phyloP scores from a whole-genome alignment of 1,140 invertebrate genomes.

The Linepithema humile region DNA sequence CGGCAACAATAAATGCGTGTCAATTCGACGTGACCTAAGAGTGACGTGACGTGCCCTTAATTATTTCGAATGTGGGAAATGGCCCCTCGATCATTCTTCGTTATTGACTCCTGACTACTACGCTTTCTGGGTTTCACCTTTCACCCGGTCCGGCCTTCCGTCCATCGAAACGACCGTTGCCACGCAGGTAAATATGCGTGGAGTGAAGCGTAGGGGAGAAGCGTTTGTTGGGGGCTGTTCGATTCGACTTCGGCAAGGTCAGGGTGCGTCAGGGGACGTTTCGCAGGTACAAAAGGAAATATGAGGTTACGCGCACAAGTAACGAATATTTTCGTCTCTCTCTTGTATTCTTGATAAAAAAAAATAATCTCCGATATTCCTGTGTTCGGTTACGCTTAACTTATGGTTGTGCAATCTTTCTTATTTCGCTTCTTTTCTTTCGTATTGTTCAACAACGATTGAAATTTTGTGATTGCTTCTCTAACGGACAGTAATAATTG shows the following conservation, averaged over 20 bases:
- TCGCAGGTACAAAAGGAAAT: constrained; percentile 44
- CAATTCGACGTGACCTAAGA: neutral
- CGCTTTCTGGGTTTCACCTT: constrained; percentile 13
- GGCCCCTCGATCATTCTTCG: neutral
- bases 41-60: neutral
- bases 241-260: constrained; percentile 21
- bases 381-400: neutral
- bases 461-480: neutral
- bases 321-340: constrained; percentile 12
- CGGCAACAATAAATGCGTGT: neutral
- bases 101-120: constrained; percentile 16
- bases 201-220: neutral
- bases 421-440: neutral
- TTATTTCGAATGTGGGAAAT: neutral
- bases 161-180: constrained; percentile 31
- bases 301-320: neutral
- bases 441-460: neutral
- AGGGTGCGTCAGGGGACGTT: neutral
- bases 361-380: neutral
- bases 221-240: neutral
- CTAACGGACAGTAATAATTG: neutral
- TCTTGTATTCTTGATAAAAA: too few species aligned
- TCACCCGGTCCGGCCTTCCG: constrained; percentile 3
- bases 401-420: neutral
- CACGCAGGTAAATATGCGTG: neutral